Conservation (phyloP, 2,888 invertebrate genomes). For the Chouioia cunea region DNA sequence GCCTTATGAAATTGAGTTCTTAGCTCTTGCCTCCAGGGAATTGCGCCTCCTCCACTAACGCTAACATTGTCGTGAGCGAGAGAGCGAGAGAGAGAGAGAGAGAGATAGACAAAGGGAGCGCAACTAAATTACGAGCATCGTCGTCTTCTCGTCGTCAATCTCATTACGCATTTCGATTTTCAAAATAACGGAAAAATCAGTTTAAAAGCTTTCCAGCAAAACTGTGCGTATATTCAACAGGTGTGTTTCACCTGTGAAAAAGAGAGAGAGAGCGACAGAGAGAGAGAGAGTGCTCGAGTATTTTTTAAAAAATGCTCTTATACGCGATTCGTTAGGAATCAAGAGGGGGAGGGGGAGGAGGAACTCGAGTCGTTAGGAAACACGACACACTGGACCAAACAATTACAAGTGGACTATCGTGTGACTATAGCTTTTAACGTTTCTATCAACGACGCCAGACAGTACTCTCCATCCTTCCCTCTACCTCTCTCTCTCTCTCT, state of each 20-base stretch:
- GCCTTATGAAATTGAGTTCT: conserved; percentile 49
- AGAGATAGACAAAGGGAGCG: too few species aligned
- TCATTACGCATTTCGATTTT: conserved; percentile 10
- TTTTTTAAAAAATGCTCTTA: too few species aligned
- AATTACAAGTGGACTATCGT: conserved; percentile 10
- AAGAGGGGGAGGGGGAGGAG: conserved; percentile 27
- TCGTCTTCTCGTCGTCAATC: conserved; percentile 7
- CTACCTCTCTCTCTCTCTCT: conserved; percentile 9
- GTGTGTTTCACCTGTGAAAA: background rate
- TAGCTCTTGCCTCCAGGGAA: conserved; percentile 30
- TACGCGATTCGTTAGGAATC: background rate
- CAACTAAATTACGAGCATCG: conserved; percentile 6
- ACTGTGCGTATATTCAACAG: too few species aligned
- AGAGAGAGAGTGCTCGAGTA: too few species aligned
- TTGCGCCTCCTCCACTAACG: background rate
- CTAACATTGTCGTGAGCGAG: background rate
- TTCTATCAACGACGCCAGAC: conserved; percentile 15
- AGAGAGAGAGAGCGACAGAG: too few species aligned
- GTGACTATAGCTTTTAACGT: conserved; percentile 35
- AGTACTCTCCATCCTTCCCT: background rate
- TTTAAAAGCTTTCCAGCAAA: too few species aligned
- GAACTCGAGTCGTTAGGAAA: conserved; percentile 21
- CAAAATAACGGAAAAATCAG: too few species aligned
- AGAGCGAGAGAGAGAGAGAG: conserved; percentile 6
- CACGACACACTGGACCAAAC: background rate